Evolutionary conservation across 2,888 invertebrate species (phyloP).

Genomic region (Cartodere bifasciata): DNA sequence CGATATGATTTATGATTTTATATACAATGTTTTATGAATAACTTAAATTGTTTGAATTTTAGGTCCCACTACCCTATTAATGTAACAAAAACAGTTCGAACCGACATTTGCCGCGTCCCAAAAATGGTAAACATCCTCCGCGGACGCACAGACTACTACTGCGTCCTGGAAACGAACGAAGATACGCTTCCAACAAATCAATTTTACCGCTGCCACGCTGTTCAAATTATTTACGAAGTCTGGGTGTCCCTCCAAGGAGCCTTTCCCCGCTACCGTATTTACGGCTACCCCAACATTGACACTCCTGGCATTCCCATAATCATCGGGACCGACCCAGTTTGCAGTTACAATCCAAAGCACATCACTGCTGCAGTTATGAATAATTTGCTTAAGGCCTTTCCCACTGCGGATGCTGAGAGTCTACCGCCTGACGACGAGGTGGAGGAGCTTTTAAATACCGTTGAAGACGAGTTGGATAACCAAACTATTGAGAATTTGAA

Average conservation of each 20-base stretch:
- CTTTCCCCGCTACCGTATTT: slow-evolving; percentile 18
- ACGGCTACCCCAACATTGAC: slow-evolving; percentile 23
- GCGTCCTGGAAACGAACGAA: slow-evolving; percentile 18
- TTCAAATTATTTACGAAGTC: slow-evolving; percentile 22
- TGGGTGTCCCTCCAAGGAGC: slow-evolving; percentile 22
- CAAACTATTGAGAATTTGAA: slow-evolving; percentile 19
- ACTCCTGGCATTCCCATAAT: slow-evolving; percentile 22
- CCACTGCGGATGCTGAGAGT: slow-evolving; percentile 16
- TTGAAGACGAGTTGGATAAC: slow-evolving; percentile 20
- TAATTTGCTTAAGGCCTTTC: slow-evolving; percentile 12
- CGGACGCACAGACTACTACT: slow-evolving; percentile 20
- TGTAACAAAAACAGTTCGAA: slow-evolving; percentile 17
- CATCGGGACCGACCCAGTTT: slow-evolving; percentile 21
- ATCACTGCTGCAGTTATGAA: slow-evolving; percentile 19
- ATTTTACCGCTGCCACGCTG: slow-evolving; percentile 17
- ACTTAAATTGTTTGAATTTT: too few relatives aligned
- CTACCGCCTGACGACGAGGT: slow-evolving; percentile 20
- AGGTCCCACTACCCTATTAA: slow-evolving; percentile 18
- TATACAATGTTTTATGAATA: too few relatives aligned
- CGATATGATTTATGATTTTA: too few relatives aligned
- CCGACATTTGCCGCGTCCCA: slow-evolving; percentile 21
- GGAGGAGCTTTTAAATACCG: slow-evolving; percentile 19
- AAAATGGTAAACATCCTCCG: slow-evolving; percentile 19
- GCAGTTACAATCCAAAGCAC: slow-evolving; percentile 16
- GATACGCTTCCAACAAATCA: slow-evolving; percentile 21